Percentiles rank a stretch among this genome's conserved stretches.
These are phyloP conservation scores for Micoletzkya japonica DNA, from an alignment of 2,888 invertebrate species.

Conservation along the genomic window DNA sequence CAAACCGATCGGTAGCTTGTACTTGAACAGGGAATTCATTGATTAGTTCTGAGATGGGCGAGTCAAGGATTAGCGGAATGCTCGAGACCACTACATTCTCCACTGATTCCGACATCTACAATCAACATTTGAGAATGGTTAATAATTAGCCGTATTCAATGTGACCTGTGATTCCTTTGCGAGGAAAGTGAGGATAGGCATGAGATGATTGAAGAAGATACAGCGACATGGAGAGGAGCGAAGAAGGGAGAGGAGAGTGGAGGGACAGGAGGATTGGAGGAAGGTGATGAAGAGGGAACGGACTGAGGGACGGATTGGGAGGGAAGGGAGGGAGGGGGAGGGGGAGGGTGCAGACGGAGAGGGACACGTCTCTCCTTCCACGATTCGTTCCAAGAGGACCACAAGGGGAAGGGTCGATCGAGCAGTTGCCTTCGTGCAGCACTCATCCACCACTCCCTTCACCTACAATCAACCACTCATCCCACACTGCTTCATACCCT, in stretches of 20 bases:
- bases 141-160: not conserved
- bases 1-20: constrained; percentile 23
- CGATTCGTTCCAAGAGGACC: not conserved
- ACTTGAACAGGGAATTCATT: not conserved
- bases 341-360: not conserved
- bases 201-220: not conserved
- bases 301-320: not conserved
- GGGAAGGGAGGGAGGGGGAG: not conserved
- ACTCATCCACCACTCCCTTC: not conserved
- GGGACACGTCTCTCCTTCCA: constrained; percentile 7
- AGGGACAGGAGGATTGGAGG: not conserved
- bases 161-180: not conserved
- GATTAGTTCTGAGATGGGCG: constrained; percentile 1
- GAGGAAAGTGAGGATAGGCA: not conserved
- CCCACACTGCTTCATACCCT: not conserved
- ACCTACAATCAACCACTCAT: not conserved
- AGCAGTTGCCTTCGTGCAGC: too few relatives aligned
- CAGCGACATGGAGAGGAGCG: not conserved
- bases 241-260: not conserved
- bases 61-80: constrained; percentile 2
- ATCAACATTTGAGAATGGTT: not conserved
- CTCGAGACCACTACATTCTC: not conserved
- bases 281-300: constrained; percentile 1
- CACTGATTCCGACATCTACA: not conserved
- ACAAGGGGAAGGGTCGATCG: not conserved